These are phyloP conservation scores for Synanthedon andrenaeformis DNA, from an alignment of 2,888 invertebrate genomes.

Conservation along the genomic window DNA sequence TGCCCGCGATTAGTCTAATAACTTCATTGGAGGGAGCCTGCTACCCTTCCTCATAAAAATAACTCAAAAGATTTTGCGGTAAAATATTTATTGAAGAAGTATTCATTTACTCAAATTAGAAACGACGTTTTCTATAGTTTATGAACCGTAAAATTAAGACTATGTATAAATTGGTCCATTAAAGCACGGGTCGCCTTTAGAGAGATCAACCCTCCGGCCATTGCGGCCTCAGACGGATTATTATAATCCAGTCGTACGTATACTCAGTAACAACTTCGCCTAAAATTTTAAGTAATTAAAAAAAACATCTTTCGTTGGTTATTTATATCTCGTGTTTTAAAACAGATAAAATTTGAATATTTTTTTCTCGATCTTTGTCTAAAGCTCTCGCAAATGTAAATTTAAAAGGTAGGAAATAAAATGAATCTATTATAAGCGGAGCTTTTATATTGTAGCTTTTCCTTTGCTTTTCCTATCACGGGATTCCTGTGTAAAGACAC, in stretches of 20 bases:
- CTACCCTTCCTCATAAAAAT: no score
- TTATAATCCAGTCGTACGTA: not conserved
- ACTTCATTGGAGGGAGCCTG: no score
- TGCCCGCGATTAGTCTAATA: no score
- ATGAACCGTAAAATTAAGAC: not conserved
- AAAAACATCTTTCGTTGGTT: constrained; percentile 3
- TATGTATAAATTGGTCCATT: not conserved
- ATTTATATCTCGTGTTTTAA: constrained; percentile 3
- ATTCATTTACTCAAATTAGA: not conserved
- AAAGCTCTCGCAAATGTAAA: not conserved
- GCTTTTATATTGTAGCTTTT: no score
- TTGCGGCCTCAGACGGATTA: not conserved
- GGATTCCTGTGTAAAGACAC: no score
- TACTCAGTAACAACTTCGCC: not conserved
- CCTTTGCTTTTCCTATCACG: no score
- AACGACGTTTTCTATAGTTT: not conserved
- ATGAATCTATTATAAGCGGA: no score
- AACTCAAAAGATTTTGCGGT: no score
- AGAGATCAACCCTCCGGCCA: constrained; percentile 4
- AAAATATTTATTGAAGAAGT: no score
- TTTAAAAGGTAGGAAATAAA: no score
- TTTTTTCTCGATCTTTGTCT: constrained; percentile 1
- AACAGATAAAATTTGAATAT: constrained; percentile 5
- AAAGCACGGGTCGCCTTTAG: constrained; percentile 2
- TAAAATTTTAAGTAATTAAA: not conserved